Percentiles rank a stretch among this genome's conserved stretches.
These are phyloP conservation scores for Rotaria sp. DNA, from an alignment of 2,888 invertebrate species.

Conservation along the genomic window DNA sequence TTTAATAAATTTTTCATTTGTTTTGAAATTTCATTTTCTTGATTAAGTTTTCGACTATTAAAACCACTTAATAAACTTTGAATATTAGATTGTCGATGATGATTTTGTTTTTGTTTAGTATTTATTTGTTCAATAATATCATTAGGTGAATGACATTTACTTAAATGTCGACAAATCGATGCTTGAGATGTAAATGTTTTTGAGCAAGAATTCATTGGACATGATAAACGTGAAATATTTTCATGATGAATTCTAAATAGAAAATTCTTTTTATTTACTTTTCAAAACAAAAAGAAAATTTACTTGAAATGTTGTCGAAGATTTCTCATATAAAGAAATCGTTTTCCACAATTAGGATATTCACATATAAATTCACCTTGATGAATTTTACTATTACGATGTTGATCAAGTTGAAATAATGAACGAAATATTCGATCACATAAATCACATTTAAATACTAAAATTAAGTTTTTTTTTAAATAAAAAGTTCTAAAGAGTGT, in stretches of 20 bases:
- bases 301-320: conserved; percentile 8
- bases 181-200: conserved; percentile 14
- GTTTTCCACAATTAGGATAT: not conserved
- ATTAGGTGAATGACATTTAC: not conserved
- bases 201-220: conserved; percentile 1
- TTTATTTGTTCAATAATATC: conserved; percentile 1
- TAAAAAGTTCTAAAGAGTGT: too few relatives aligned
- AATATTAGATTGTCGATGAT: not conserved
- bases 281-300: not conserved
- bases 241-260: conserved; percentile 5
- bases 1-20: conserved; percentile 7
- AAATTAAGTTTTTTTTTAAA: too few relatives aligned
- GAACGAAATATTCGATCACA: not conserved
- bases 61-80: not conserved
- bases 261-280: not conserved
- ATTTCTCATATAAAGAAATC: not conserved
- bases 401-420: conserved; percentile 9
- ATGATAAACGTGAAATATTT: not conserved
- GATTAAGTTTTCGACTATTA: not conserved
- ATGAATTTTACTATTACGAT: conserved; percentile 21
- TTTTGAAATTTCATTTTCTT: not conserved
- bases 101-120: not conserved
- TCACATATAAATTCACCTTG: not conserved
- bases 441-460: not conserved
- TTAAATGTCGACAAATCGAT: not conserved